Evolutionary conservation across 1,140 invertebrate genomes (phyloP).

Genomic region (Drosophila carrolli): DNA sequence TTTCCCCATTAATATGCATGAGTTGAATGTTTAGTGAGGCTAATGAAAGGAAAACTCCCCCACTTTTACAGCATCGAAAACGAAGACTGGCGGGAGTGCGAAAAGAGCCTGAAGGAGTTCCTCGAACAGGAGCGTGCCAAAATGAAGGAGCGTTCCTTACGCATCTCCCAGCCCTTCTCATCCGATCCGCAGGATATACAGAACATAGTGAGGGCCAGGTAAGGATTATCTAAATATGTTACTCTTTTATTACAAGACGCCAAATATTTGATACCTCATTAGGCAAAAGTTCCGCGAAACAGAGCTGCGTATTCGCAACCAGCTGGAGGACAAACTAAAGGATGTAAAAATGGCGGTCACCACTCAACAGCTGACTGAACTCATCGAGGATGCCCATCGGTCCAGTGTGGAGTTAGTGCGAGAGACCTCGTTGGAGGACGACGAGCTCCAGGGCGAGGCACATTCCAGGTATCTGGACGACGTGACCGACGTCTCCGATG

Average conservation of each 20-base stretch:
- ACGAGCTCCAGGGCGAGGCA: conserved; percentile 41
- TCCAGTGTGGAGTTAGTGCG: conserved; percentile 34
- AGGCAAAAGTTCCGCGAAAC: conserved; percentile 83
- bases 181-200: conserved; percentile 77
- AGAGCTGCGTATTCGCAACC: conserved; percentile 72
- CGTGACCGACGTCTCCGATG: conserved; percentile 65
- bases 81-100: conserved; percentile 81
- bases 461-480: conserved; percentile 63
- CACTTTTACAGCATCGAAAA: conserved; percentile 62
- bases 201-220: conserved; percentile 77
- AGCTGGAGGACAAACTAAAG: conserved; percentile 69
- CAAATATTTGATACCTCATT: not conserved
- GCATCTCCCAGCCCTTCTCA: conserved; percentile 64
- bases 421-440: conserved; percentile 36
- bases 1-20: conserved; percentile 59
- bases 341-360: conserved; percentile 16
- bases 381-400: conserved; percentile 37
- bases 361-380: conserved; percentile 29
- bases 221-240: not conserved
- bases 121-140: conserved; percentile 74
- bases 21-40: conserved; percentile 42
- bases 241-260: no score
- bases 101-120: conserved; percentile 79
- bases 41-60: conserved; percentile 40
- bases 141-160: conserved; percentile 76